phyloP scores from a whole-genome alignment of 2,888 invertebrate genomes.

The Choristoneura rosaceana region DNA sequence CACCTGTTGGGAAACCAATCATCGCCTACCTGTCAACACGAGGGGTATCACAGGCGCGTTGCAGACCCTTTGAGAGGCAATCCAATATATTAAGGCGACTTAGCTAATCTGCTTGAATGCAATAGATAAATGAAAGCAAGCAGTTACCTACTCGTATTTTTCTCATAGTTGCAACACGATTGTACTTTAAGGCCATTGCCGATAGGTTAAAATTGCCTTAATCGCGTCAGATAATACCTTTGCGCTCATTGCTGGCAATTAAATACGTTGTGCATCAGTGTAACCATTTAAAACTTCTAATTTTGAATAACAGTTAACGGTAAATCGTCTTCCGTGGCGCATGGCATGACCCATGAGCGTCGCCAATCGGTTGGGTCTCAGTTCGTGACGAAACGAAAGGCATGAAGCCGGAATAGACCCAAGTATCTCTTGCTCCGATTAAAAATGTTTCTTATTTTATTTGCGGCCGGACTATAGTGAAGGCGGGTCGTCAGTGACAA shows the following conservation, averaged over 20 bases:
- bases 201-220: not conserved
- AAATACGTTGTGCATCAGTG: not conserved
- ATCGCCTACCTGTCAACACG: too few species aligned
- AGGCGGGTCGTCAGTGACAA: slow-evolving; percentile 8
- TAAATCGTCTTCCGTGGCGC: not conserved
- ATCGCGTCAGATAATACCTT: not conserved
- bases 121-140: not conserved
- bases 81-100: not conserved
- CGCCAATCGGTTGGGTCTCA: not conserved
- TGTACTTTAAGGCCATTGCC: not conserved
- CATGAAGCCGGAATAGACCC: slow-evolving; percentile 8
- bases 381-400: slow-evolving; percentile 21
- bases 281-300: not conserved
- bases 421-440: slow-evolving; percentile 7
- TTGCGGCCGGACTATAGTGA: slow-evolving; percentile 17
- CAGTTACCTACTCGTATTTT: not conserved
- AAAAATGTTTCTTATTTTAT: slow-evolving; percentile 20
- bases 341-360: not conserved
- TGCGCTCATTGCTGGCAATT: slow-evolving; percentile 3
- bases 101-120: not conserved
- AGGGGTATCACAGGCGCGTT: too few species aligned
- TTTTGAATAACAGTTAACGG: not conserved
- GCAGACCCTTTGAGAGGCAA: too few species aligned
- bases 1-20: too few species aligned
- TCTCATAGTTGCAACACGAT: not conserved